Evolutionary conservation across 2,797 vertebrate genomes (phyloP).

Genomic region (Arctocebus calabarensis): DNA sequence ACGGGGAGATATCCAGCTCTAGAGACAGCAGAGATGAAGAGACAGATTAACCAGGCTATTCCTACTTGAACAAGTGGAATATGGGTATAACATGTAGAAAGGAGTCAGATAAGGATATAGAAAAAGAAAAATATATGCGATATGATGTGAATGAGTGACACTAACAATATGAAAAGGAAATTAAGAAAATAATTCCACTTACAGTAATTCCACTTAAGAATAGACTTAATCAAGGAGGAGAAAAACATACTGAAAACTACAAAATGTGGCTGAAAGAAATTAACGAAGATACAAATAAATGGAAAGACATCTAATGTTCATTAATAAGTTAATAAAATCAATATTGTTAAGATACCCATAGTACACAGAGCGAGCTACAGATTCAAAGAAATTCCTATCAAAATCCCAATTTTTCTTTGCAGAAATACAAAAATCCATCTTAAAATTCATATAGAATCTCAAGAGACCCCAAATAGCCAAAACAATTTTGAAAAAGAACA

Average conservation of each 20-base stretch:
- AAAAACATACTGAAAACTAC: not conserved
- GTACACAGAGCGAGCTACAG: too few relatives aligned
- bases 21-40: constrained; percentile 25
- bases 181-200: not conserved
- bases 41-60: not conserved
- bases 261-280: too few relatives aligned
- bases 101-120: not conserved
- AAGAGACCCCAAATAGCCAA: too few relatives aligned
- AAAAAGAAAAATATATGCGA: not conserved
- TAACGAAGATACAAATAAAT: too few relatives aligned
- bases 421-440: too few relatives aligned
- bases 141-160: not conserved
- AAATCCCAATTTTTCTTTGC: too few relatives aligned
- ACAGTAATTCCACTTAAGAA: not conserved
- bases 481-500: too few relatives aligned
- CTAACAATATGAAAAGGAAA: not conserved
- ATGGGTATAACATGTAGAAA: not conserved
- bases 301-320: too few relatives aligned
- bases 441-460: too few relatives aligned
- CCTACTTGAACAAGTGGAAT: not conserved
- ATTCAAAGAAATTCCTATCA: too few relatives aligned
- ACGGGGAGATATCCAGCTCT: not conserved
- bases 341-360: too few relatives aligned
- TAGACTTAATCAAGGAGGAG: not conserved
- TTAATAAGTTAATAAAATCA: too few relatives aligned